These are phyloP conservation scores for Fregetta grallaria DNA, from an alignment of 2,113 vertebrate species.

Conservation along the genomic window DNA sequence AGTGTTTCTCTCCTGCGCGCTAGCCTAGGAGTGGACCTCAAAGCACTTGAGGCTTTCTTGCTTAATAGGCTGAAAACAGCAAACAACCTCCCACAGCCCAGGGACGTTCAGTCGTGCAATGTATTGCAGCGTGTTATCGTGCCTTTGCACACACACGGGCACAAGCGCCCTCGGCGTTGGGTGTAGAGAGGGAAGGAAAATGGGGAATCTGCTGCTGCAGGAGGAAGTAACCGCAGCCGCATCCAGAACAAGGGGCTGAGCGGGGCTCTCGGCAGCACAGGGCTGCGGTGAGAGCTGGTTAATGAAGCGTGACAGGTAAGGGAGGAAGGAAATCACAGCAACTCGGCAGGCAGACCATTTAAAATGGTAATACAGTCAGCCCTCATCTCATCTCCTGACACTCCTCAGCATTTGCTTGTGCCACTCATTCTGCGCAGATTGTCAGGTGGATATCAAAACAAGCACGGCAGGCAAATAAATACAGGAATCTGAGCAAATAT, in stretches of 20 bases:
- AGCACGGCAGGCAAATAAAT: slow-evolving; percentile 63
- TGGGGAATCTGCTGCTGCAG: not conserved
- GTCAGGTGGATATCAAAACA: slow-evolving; percentile 63
- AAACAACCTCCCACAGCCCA: not conserved
- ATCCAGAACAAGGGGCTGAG: not conserved
- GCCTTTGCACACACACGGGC: fast-evolving
- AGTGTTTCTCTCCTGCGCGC: not conserved
- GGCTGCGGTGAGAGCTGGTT: not conserved
- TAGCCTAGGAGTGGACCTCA: not conserved
- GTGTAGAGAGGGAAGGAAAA: not conserved
- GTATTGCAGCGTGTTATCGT: fast-evolving
- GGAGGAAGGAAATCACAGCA: not conserved
- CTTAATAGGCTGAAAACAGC: not conserved
- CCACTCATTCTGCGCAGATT: not conserved
- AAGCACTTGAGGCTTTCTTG: not conserved
- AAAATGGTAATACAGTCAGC: slow-evolving; percentile 58
- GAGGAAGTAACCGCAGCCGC: not conserved
- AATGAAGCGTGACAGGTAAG: slow-evolving; percentile 37
- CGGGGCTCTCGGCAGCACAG: not conserved
- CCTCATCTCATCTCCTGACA: not conserved
- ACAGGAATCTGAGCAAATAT: slow-evolving; percentile 14
- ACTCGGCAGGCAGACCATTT: slow-evolving; percentile 23
- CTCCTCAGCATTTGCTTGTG: slow-evolving; percentile 10
- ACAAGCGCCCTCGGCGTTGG: not conserved
- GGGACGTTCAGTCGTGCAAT: not conserved